Evolutionary conservation across 1,140 invertebrate genomes (phyloP), one percentile per base, ranked within the genome.

Genomic region (Ooceraea biroi): DNA sequence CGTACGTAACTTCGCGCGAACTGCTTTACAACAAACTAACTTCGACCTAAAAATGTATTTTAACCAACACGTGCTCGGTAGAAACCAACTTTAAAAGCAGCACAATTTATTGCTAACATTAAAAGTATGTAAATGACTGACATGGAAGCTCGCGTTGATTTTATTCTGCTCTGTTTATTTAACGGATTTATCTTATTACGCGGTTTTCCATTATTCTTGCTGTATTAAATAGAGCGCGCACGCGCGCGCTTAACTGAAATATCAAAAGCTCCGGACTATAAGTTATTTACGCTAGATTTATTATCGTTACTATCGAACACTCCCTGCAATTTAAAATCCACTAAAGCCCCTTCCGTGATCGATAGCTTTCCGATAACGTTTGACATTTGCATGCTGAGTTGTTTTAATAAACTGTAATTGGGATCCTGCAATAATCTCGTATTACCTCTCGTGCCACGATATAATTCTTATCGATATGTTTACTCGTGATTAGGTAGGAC

Each of bases 371-470:
- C 63, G 74, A 78, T 78, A 78, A 44, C 63, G 65, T 69, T 78
- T 78, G 76, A 69, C 76, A 78, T 78, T 78, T 78, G 30, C 36
- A 78, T 55, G 74, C 36, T 41, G 61, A 44, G 19, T 19, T 68
- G 22, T 78, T 76, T 76, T 76, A 78, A 78, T 78, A 69, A 78
- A 68, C 12, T 68, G 30, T 57, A 78, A 78, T 78, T 78, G 19
- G 48, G 68, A 78, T 69, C 22, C 36, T 55, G 22, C 22, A 44
- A 57, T 68, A 78, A 69, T 69, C 61, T 68, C 11, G 5, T 27
- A 30, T 22, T 44, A 46, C 41, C 19, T 22, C 30, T 22, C 30
- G 19, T 46, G 17, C 7, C 30, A 19, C 22, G 19, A 66, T 50
- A 57, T 44, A 77, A 41, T 78, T 69, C 17, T 11, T 78, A 69